A percentile compares a stretch with the other conserved stretches of the same genome.
phyloP scores from a whole-genome alignment of 1,140 invertebrate genomes.

The Philotrypesis tridentata region DNA sequence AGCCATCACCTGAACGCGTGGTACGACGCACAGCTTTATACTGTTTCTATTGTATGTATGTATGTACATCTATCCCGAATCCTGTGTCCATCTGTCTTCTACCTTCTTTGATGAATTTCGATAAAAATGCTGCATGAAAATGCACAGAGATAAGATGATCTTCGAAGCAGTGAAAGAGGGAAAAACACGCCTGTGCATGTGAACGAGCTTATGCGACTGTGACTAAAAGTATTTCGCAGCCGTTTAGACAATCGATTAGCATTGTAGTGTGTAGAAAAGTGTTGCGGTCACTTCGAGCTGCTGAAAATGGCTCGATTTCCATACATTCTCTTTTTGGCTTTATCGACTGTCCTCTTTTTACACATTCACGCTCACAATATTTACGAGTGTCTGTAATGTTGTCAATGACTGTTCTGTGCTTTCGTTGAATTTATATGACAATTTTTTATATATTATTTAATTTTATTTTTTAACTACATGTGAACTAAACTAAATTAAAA shows the following conservation, averaged over 20 bases:
- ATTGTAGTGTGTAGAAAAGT: not conserved
- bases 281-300: not conserved
- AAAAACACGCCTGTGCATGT: constrained; percentile 26
- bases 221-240: not conserved
- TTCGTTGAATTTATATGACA: constrained; percentile 30
- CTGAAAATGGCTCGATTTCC: not conserved
- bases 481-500: constrained; percentile 49
- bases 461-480: not conserved
- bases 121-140: not conserved
- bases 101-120: not conserved
- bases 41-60: constrained; percentile 10
- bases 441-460: constrained; percentile 25
- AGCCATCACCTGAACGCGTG: not conserved
- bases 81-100: not conserved
- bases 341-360: not conserved
- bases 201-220: not conserved
- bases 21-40: not conserved
- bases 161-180: not conserved
- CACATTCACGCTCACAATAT: not conserved
- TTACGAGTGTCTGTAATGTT: not conserved
- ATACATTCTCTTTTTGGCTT: not conserved
- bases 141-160: not conserved
- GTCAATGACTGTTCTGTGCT: constrained; percentile 26
- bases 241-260: not conserved
- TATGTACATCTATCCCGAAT: not conserved